Percentiles rank a stretch among this genome's conserved stretches.
Evolutionary conservation across 2,113 vertebrate species (phyloP).

Genomic region (Ammodytes dubius): DNA sequence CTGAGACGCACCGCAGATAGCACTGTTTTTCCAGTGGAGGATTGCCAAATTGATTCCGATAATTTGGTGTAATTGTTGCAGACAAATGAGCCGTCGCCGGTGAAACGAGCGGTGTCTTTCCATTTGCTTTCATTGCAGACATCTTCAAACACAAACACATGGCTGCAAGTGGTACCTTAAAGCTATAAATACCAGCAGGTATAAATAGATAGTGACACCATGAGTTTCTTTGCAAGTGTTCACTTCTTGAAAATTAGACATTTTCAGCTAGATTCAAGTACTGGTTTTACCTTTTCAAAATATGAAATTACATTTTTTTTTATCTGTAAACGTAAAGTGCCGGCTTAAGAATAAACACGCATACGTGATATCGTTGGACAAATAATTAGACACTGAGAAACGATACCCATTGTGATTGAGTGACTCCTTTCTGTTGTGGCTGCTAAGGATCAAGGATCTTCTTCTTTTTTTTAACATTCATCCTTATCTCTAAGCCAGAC

Average conservation of each 20-base stretch:
- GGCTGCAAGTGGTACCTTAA: neutral
- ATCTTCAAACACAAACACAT: neutral
- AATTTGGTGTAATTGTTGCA: constrained; percentile 44
- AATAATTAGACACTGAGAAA: constrained; percentile 23
- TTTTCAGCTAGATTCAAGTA: neutral
- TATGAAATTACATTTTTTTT: neutral
- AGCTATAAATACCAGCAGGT: neutral
- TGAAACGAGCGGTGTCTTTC: constrained; percentile 17
- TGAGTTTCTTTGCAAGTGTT: neutral
- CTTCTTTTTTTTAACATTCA: constrained; percentile 42
- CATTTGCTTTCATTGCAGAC: constrained; percentile 19
- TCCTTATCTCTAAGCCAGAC: constrained; percentile 58
- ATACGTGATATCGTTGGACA: constrained; percentile 15
- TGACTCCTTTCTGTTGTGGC: constrained; percentile 35
- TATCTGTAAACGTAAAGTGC: neutral
- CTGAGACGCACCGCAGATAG: constrained; percentile 39
- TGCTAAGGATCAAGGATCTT: constrained; percentile 25
- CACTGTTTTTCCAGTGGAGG: constrained; percentile 41
- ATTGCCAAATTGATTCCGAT: constrained; percentile 62
- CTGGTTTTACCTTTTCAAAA: constrained; percentile 5
- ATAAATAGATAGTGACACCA: neutral
- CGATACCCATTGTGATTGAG: constrained; percentile 29
- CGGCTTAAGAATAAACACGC: neutral
- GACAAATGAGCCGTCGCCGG: constrained; percentile 33
- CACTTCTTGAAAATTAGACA: neutral